Base-by-base conservation (phyloP, 2,888 invertebrate species). In the Sussaba pulchella region DNA sequence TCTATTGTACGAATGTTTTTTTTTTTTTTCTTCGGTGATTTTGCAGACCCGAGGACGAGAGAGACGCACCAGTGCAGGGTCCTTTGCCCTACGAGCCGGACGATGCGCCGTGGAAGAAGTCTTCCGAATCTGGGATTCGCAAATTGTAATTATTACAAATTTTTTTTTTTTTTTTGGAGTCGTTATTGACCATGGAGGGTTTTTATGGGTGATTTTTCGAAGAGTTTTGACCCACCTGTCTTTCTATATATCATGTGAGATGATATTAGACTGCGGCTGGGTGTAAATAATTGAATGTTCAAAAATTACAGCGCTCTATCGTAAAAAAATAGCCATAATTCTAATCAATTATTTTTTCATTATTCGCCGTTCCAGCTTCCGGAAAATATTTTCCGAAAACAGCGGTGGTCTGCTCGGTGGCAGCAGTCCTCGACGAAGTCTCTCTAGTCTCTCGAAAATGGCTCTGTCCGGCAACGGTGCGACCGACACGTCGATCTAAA, bases 21-120 rank as follows among this genome's bases (percentile, higher is more conserved):
- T 24, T 41, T 31, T 59, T 9, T 12, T 36, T 74, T 64, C n/a
- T n/a, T n/a, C n/a, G n/a, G n/a, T n/a, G n/a, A n/a, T 77, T 79
- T 59, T n/a, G 8, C 64, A 91, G 91, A 66, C 84, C 86, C 24
- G 91, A 91, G 45, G 94, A 93, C 54, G 96, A 96, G 52, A 96
- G 96, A 83, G 98, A 98, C 89, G 95, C 97, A 12, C 97, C 98
- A 0, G 99, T 99, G 0, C 98, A 99, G 92, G 99, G 99, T 2
- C 99, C 99, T 0, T 94, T 99, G 87, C 99, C 99, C 26, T 96
- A 96, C 70, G 99, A 99, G 92, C 99, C 99, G 0, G 98, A 98
- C 88, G 99, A 99, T 93, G 99, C 99, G 77, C 98, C 98, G 0
- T 98, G 98, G 97, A 97, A 97, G 92, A 95, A 94, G 89, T 89